Base-by-base conservation (phyloP, 2,113 vertebrate species). In the Psilopsiagon aurifrons region DNA sequence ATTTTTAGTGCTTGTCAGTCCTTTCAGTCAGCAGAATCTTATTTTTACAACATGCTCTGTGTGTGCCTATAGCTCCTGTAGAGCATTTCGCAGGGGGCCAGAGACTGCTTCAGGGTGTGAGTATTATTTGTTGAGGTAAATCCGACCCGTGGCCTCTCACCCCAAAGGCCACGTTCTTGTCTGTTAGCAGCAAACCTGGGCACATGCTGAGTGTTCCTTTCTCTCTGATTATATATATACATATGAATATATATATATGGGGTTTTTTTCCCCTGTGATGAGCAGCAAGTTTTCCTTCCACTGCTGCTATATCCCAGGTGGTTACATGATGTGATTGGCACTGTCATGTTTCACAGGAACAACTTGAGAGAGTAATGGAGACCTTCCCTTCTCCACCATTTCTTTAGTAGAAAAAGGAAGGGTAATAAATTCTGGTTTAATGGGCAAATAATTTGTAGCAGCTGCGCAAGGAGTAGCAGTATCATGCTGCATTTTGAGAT, bases 41-140 rank as follows among this genome's bases (percentile, higher is more conserved):
- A 74, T 54, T 93, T 86, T 75, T 49, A 18, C 5, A 3, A 6
- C 43, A 16, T 7, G 27, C 20, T 69, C 24, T 83, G 49, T 8
- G 1, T 35, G 37, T 62, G 43, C 35, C 41, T 5, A 0, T 67
- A 88, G 41, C 46, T 90, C 77, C 66, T 85, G 67, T 67, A 37
- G 35, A 70, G 13, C 20, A 7, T 37, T 76, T 60, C 49, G 28
- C 22, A 8, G 2, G 33, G 52, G 39, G 35, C 33, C 6, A 2
- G 49, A 69, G 31, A 43, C 44, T 0, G 4, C 25, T 86, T 54
- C 0, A 2, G 20, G 9, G 28, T 13, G 4, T 1, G 4, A 54
- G 4, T 37, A 3, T 41, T 74, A 22, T 57, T 94, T 92, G 22
- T 27, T 75, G 29, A 25, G 5, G 25, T 60, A 64, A 70, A 67